phyloP scores from a whole-genome alignment of 2,888 invertebrate species.

The Rhagophthalmus giganteus region DNA sequence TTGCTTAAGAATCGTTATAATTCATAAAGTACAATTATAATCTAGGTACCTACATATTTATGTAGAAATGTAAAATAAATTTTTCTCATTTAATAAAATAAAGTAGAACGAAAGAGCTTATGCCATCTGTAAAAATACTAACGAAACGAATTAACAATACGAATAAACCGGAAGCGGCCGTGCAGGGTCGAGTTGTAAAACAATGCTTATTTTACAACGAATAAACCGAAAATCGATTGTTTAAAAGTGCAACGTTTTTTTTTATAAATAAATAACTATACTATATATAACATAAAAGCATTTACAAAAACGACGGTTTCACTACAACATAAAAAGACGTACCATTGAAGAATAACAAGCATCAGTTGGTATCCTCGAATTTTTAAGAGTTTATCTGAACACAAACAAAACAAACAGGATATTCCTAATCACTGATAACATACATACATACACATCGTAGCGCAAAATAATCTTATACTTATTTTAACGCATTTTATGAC shows the following conservation, averaged over 20 bases:
- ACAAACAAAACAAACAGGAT: slow-evolving; percentile 18
- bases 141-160: slow-evolving; percentile 22
- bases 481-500: slow-evolving; percentile 4
- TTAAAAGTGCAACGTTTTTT: neutral
- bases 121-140: slow-evolving; percentile 17
- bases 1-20: no score
- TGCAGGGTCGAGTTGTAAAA: slow-evolving; percentile 12
- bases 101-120: slow-evolving; percentile 1
- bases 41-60: no score
- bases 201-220: slow-evolving; percentile 14
- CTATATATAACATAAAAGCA: neutral
- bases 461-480: slow-evolving; percentile 7
- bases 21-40: no score
- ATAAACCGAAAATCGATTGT: slow-evolving; percentile 9
- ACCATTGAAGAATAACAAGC: slow-evolving; percentile 8
- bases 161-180: slow-evolving; percentile 9
- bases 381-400: slow-evolving; percentile 6
- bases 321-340: slow-evolving; percentile 13
- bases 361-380: slow-evolving; percentile 4
- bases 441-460: slow-evolving; percentile 2
- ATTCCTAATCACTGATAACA: slow-evolving; percentile 24
- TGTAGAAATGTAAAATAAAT: no score
- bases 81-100: no score
- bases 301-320: slow-evolving; percentile 2
- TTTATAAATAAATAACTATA: neutral